These are phyloP conservation scores for Falco novaeseelandiae DNA, from an alignment of 2,797 vertebrate genomes.

Conservation along the genomic window DNA sequence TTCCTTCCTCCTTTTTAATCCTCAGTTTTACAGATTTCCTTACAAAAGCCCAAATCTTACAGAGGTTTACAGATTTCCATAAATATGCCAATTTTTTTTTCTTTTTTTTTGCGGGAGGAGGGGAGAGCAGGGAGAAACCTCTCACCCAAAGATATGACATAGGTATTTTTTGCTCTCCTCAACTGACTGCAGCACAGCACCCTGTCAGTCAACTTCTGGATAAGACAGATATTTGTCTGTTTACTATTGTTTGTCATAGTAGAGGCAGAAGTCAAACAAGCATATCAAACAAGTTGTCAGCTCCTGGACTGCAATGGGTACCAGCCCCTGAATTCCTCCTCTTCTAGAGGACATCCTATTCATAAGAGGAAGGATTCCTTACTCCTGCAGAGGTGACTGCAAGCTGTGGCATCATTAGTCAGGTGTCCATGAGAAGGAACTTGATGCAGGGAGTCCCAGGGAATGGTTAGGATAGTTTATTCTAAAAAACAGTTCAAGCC, in stretches of 20 bases:
- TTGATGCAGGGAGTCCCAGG: neutral
- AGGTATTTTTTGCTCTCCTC: constrained; percentile 15
- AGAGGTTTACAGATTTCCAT: neutral
- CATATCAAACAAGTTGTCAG: neutral
- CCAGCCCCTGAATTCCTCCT: neutral
- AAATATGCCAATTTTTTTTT: neutral
- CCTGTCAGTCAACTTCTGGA: neutral
- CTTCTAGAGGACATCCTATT: neutral
- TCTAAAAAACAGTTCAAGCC: neutral
- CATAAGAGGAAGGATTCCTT: neutral
- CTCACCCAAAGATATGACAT: neutral
- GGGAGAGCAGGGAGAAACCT: neutral
- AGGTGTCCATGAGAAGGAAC: neutral
- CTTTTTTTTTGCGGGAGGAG: neutral
- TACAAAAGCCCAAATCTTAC: neutral
- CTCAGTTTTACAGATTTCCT: constrained; percentile 11
- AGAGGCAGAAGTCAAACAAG: constrained; percentile 15
- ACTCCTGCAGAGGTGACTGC: neutral
- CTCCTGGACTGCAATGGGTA: neutral
- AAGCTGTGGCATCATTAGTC: neutral
- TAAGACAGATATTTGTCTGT: constrained; percentile 28
- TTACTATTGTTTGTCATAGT: constrained; percentile 4
- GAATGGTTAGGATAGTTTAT: neutral
- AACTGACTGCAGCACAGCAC: neutral
- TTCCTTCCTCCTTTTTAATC: constrained; percentile 15